Evolutionary conservation across 2,797 vertebrate species (phyloP), one percentile per base, ranked within the genome.

Genomic region (Gymnoscopelus microlampas): DNA sequence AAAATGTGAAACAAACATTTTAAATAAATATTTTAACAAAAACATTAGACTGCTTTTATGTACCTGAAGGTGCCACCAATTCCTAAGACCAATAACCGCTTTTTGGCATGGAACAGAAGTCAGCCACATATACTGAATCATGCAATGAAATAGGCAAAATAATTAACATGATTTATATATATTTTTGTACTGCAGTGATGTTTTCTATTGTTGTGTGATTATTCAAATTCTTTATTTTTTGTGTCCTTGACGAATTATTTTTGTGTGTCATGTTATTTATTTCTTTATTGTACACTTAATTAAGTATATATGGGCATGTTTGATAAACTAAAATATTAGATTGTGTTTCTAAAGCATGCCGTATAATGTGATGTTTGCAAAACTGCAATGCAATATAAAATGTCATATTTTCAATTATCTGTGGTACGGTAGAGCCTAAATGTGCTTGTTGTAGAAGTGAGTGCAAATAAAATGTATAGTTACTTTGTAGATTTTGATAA

Each of bases 381-480:
- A 87, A 76, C 71, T 60, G 65, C 48, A 50, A n/a, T 70, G 66
- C 77, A 68, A 65, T 48, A n/a, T 53, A 63, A 53, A 50, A 54
- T 57, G 84, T 58, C 59, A 68, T 77, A 24, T 29, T 54, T 24
- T 68, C 53, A 58, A 48, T 55, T 63, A 19, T 35, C 14, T 48
- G 51, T 80, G 61, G 65, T 44, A 35, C 32, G 32, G 32, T 35
- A 44, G 5, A 39, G 39, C 39, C 39, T 24, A 59, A 71, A 59
- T 59, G 19, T 69, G 61, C 29, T 57, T 58, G 19, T 57, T 58
- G 19, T 7, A 56, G 26, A 78, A 32, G 57, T 63, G 65, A 13
- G 68, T 55, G 9, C 10, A 69, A 32, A 44, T 70, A 19, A 19
- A 19, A 19, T 19, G 19, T 19, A 19, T 19, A 19, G 19, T 19